Base-by-base conservation (phyloP, 2,113 vertebrate genomes). In the Nothocercus julius region DNA sequence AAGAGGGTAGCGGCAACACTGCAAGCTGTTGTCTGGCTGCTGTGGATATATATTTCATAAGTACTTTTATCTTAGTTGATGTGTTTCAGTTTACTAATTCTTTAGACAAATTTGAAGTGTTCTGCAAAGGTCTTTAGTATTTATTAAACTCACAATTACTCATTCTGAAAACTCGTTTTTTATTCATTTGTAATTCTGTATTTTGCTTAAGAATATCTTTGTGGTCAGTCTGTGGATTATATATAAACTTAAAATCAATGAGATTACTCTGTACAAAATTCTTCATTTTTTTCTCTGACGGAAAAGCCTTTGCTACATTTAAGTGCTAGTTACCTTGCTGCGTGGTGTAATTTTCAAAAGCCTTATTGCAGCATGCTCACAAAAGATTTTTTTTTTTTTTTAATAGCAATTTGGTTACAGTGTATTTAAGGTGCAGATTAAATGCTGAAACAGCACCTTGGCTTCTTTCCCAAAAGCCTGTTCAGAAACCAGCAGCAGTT, bases 381-480 rank as follows among this genome's bases (percentile, higher is more conserved):
- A 63, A 42, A 75, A 90, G 45, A 74, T 47, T 30, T n/a, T n/a
- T 62, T 44, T 44, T 70, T 92, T 83, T 81, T 56, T 89, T 64
- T 95, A 81, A 90, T 85, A 83, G 51, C 85, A 67, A 58, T 87
- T 81, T 72, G 90, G 64, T 93, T 76, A 18, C 38, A 6, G 64
- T 64, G 9, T 88, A 62, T 95, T 91, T 95, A 86, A 86, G 82
- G 93, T 97, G 72, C 87, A 76, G 86, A 86, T 92, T 93, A 96
- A 97, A 85, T 94, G 98, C 98, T 98, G 98, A 98, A 95, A 66
- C 88, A 97, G 97, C 97, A 96, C 85, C 76, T 97, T 97, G 97
- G 97, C 97, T 91, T 68, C 72, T 95, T 96, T 98, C 97, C 97
- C 91, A 79, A 95, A 92, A 97, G 96, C 89, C 85, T 74, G 92